These are phyloP conservation scores for Ceramica pisi DNA, from an alignment of 2,888 invertebrate species.

Conservation along the genomic window DNA sequence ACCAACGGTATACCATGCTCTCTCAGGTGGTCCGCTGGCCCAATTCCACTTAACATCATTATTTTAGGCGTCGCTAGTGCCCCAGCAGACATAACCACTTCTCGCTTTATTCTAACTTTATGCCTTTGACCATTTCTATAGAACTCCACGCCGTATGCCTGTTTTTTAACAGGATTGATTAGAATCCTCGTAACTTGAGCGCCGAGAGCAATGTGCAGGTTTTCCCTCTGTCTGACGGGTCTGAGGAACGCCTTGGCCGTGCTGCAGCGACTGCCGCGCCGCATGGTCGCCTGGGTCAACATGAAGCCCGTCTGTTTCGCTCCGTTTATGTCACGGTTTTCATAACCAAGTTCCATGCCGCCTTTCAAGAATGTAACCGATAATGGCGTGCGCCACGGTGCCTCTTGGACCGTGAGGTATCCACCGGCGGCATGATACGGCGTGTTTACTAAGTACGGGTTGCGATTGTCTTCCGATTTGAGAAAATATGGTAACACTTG, in stretches of 20 bases:
- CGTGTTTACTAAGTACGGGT: conserved; percentile 94
- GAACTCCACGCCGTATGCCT: conserved; percentile 95
- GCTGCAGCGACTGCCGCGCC: conserved; percentile 96
- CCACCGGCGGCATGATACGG: conserved; percentile 95
- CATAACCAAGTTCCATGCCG: conserved; percentile 95
- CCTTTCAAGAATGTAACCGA: conserved; percentile 96
- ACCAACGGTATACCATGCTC: conserved; percentile 94
- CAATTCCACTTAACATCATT: conserved; percentile 97
- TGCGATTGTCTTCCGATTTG: conserved; percentile 97
- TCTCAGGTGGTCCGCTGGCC: conserved; percentile 94
- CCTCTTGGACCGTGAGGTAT: conserved; percentile 95
- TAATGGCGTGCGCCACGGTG: conserved; percentile 95
- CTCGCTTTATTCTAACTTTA: conserved; percentile 93
- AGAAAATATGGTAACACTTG: conserved; percentile 96
- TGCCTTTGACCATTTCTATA: conserved; percentile 92
- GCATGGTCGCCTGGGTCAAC: conserved; percentile 96
- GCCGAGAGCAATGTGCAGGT: conserved; percentile 95
- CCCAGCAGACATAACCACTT: conserved; percentile 96
- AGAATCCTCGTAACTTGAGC: conserved; percentile 94
- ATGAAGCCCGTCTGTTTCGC: conserved; percentile 96
- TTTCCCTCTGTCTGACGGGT: conserved; percentile 94
- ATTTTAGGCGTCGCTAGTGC: conserved; percentile 97
- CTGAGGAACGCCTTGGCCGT: conserved; percentile 97
- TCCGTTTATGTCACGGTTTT: conserved; percentile 95
- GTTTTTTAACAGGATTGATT: conserved; percentile 92